Conservation (phyloP, 1,140 invertebrate genomes). For the Paraescarpia echinospica region DNA sequence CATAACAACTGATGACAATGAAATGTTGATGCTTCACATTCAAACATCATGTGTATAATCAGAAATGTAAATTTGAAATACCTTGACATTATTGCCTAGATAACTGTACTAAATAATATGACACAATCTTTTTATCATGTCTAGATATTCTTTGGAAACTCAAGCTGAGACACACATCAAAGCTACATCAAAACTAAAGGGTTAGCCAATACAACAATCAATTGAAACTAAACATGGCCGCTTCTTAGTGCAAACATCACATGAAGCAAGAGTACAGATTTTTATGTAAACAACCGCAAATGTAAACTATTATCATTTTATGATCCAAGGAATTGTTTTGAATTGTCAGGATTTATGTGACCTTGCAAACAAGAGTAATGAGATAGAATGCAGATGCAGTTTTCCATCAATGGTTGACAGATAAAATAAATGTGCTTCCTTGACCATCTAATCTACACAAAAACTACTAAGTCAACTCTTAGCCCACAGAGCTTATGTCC, state of each 20-base stretch:
- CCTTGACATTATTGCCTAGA: neutral
- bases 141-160: too few species aligned
- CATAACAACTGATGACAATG: neutral
- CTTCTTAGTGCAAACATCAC: too few species aligned
- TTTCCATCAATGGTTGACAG: neutral
- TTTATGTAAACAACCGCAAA: too few species aligned
- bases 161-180: too few species aligned
- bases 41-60: neutral
- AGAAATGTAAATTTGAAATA: neutral
- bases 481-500: neutral
- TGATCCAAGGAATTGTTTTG: too few species aligned
- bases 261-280: too few species aligned
- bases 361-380: neutral
- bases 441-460: neutral
- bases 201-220: too few species aligned
- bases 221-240: too few species aligned
- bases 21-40: neutral
- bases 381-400: neutral
- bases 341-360: neutral
- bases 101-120: neutral
- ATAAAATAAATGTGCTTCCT: neutral
- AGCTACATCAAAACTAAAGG: too few species aligned
- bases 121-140: too few species aligned
- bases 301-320: too few species aligned
- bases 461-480: neutral